Conservation (phyloP, 2,113 vertebrate species). For the Passerina amoena region DNA sequence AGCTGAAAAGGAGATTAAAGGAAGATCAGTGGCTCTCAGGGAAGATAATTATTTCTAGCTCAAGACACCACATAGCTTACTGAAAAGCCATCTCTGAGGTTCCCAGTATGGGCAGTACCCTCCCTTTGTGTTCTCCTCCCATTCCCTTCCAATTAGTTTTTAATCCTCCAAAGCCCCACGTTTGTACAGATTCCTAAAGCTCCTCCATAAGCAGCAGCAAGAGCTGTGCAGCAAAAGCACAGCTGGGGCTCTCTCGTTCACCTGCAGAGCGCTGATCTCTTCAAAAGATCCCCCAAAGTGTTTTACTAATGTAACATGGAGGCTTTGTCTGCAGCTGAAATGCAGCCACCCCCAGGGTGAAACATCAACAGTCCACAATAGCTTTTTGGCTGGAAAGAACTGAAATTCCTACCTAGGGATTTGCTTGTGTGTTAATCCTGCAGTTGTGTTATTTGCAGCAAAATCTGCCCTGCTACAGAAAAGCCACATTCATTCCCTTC, state of each 20-base stretch:
- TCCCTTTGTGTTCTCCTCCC: not conserved
- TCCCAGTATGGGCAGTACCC: not conserved
- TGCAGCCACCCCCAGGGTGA: not conserved
- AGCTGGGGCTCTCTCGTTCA: not conserved
- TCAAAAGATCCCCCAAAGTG: not conserved
- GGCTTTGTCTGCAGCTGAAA: not conserved
- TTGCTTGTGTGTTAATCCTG: not conserved
- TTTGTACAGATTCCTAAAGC: not conserved
- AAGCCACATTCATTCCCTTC: not conserved
- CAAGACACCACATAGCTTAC: not conserved
- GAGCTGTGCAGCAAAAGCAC: not conserved
- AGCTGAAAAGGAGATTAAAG: slow-evolving; percentile 24
- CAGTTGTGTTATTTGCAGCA: not conserved
- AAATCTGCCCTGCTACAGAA: not conserved
- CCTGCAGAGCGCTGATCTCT: not conserved
- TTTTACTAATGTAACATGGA: not conserved
- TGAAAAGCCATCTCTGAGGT: not conserved
- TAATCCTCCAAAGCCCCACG: not conserved
- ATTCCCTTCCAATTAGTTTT: slow-evolving; percentile 26
- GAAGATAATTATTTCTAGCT: slow-evolving; percentile 45
- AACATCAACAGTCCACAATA: not conserved
- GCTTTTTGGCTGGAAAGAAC: not conserved
- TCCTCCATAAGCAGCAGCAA: not conserved
- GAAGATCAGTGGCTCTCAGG: slow-evolving; percentile 12
- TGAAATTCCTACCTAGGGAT: not conserved